Evolutionary conservation across 35 echinoderm and acorn worm species (phyloP).

Genomic region (Lytechinus pictus): DNA sequence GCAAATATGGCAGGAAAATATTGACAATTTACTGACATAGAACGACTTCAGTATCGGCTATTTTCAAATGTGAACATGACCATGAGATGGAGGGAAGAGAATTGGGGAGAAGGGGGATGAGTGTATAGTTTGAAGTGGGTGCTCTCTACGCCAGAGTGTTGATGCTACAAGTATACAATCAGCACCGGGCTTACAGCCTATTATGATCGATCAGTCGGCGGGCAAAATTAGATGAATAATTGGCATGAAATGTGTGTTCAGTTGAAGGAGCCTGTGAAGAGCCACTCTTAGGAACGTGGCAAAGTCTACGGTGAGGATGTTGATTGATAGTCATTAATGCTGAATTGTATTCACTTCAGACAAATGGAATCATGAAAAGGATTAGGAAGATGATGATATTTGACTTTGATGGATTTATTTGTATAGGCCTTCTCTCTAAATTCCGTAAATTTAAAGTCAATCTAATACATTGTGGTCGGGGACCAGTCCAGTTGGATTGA

Average conservation of each 20-base stretch:
- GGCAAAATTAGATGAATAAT: slow-evolving; percentile 8
- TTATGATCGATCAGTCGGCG: slow-evolving; percentile 23
- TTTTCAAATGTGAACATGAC: no score
- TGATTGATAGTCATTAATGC: slow-evolving; percentile 5
- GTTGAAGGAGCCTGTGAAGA: background rate
- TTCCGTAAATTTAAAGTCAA: no score
- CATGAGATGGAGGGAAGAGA: background rate
- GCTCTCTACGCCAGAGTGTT: slow-evolving; percentile 9
- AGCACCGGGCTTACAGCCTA: background rate
- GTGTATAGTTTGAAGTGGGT: background rate
- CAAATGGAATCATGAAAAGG: background rate
- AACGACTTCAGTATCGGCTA: no score
- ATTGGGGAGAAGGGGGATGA: background rate
- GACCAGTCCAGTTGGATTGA: no score
- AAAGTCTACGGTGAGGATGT: background rate
- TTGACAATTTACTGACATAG: no score
- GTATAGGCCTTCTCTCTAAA: background rate
- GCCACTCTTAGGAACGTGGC: background rate
- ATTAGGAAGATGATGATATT: background rate
- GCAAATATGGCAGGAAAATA: no score
- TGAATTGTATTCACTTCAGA: background rate
- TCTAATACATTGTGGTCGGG: no score
- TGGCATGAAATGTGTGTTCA: slow-evolving; percentile 15
- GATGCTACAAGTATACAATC: slow-evolving; percentile 45
- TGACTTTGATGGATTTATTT: slow-evolving; percentile 2